Evolutionary conservation across 2,113 vertebrate genomes (phyloP).

Genomic region (Macquaria australasica): DNA sequence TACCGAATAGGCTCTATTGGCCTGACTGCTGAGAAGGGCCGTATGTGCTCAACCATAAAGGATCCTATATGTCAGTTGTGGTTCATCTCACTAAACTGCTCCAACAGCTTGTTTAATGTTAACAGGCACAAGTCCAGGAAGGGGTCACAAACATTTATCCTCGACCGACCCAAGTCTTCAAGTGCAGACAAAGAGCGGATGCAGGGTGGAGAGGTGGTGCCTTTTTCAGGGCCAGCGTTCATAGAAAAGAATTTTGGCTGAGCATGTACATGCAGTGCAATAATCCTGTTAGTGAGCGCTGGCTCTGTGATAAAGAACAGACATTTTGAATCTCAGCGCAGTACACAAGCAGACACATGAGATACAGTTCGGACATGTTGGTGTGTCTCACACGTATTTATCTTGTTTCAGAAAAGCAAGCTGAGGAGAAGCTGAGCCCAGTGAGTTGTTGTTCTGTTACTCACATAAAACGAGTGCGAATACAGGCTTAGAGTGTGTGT

Average conservation of each 20-base stretch:
- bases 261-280: neutral
- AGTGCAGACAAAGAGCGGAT: too few species aligned
- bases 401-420: slow-evolving; percentile 61
- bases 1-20: too few species aligned
- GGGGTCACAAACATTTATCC: too few species aligned
- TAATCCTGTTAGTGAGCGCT: neutral
- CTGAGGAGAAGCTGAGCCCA: slow-evolving; percentile 10
- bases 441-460: slow-evolving; percentile 57
- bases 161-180: too few species aligned
- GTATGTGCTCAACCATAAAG: too few species aligned
- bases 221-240: too few species aligned
- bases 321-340: neutral
- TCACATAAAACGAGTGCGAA: neutral
- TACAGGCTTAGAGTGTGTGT: neutral
- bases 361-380: neutral
- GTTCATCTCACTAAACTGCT: too few species aligned
- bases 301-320: neutral
- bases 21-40: too few species aligned
- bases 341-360: neutral
- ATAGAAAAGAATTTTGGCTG: neutral
- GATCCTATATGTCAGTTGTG: too few species aligned
- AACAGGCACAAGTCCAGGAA: too few species aligned
- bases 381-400: slow-evolving; percentile 2
- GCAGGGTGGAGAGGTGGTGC: too few species aligned
- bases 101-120: too few species aligned